These are phyloP conservation scores for Drosophila mercatorum DNA, from an alignment of 2,888 invertebrate genomes.

Conservation along the genomic window DNA sequence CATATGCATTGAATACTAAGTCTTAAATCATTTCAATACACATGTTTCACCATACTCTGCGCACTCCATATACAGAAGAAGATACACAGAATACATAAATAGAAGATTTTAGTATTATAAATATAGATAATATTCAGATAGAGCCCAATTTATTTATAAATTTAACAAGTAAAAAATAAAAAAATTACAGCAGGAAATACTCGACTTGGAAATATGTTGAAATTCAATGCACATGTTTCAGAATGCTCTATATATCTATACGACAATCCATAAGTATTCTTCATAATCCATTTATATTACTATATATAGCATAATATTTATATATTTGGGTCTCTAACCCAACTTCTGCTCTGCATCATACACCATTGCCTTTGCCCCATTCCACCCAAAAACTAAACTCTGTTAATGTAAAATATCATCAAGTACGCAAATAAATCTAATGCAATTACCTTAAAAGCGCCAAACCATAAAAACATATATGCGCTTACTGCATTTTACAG, in stretches of 20 bases:
- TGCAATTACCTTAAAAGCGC: slow-evolving; percentile 74
- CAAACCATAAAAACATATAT: slow-evolving; percentile 55
- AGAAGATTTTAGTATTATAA: background rate
- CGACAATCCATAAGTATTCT: background rate
- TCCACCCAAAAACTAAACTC: background rate
- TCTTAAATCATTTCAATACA: background rate
- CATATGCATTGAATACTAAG: background rate
- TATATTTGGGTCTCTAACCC: too few relatives aligned
- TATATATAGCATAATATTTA: too few relatives aligned
- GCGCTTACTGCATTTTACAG: slow-evolving; percentile 46
- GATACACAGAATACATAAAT: background rate
- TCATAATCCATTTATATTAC: background rate
- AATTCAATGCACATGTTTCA: too few relatives aligned
- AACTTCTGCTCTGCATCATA: too few relatives aligned
- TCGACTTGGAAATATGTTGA: background rate
- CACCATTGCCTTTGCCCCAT: background rate
- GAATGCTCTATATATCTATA: background rate
- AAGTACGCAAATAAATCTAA: slow-evolving; percentile 56
- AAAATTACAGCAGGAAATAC: background rate
- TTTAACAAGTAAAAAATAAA: background rate
- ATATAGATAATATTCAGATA: background rate
- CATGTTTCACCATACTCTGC: background rate
- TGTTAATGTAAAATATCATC: slow-evolving; percentile 20
- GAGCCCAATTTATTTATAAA: background rate
- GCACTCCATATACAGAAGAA: too few relatives aligned